Base-by-base conservation (phyloP, 2,797 vertebrate species). In the Alauda arvensis region DNA sequence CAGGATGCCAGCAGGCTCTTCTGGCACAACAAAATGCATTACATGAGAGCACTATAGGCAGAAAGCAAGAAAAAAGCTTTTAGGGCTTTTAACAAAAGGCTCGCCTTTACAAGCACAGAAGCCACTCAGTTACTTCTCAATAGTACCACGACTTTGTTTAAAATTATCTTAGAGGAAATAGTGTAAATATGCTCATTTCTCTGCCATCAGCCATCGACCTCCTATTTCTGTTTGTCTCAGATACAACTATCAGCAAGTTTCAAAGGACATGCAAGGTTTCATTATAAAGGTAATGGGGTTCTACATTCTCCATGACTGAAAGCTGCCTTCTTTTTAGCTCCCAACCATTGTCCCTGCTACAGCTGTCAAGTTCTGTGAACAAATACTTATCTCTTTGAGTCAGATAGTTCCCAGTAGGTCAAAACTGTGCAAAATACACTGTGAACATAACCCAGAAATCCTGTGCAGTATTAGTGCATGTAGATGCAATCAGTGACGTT, bases 401-500 rank as follows among this genome's bases (percentile, higher is more conserved):
- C 55, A 9, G 37, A 37, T 0, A 76, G 39, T 7, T 87, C 55
- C 34, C 1, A 2, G 29, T 9, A 66, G 33, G 53, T 83, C 66
- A 83, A 52, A 83, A 69, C 1, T 13, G 31, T 48, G 15, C 68
- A 59, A 89, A 81, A 72, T 12, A n/a, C 4, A 37, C 29, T 1
- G 4, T 21, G 20, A 48, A 42, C n/a, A 56, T 56, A 34, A 76
- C 61, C 45, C 26, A 43, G 68, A 80, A 71, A 51, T 62, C 31
- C 61, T 0, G 2, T 40, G 33, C 1, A 2, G 9, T 4, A 67
- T 49, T 49, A 57, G 40, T 2, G 16, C n/a, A 43, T 2, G 3
- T 37, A 57, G 37, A 71, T 37, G 31, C 28, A 75, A 56, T 10
- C 25, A 25, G 2, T 24, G 25, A 62, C 18, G 8, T 53, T 26